These are phyloP conservation scores for Catharus ustulatus DNA, from an alignment of 2,797 vertebrate species.

Conservation along the genomic window DNA sequence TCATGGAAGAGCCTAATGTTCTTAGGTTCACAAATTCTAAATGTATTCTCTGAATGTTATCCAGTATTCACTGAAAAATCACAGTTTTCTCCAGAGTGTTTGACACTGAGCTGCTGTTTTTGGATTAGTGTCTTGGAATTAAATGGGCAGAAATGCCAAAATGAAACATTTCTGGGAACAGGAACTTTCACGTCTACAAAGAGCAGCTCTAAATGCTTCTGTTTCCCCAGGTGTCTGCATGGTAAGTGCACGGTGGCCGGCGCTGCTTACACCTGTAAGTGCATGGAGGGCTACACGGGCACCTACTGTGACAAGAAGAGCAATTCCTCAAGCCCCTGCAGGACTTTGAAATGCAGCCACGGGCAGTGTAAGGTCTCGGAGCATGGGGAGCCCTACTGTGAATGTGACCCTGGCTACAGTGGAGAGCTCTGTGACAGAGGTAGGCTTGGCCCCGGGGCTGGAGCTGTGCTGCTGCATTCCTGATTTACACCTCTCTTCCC, in stretches of 20 bases:
- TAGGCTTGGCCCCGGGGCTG: constrained; percentile 44
- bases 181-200: neutral
- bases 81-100: neutral
- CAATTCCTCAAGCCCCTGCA: constrained; percentile 83
- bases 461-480: neutral
- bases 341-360: constrained; percentile 84
- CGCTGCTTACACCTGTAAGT: constrained; percentile 86
- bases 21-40: neutral
- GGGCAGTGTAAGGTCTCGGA: constrained; percentile 89
- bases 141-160: neutral
- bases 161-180: neutral
- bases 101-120: neutral
- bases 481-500: neutral
- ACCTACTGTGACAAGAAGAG: constrained; percentile 86
- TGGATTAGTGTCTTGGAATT: neutral
- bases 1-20: accelerated
- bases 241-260: constrained; percentile 84
- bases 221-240: constrained; percentile 84
- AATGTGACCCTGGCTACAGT: constrained; percentile 85
- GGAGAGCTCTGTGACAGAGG: constrained; percentile 90
- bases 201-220: neutral
- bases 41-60: neutral
- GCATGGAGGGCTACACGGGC: constrained; percentile 86
- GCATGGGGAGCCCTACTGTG: constrained; percentile 83
- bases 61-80: neutral